Base-by-base conservation (phyloP, 2,888 invertebrate species). In the Rotaria socialis region DNA sequence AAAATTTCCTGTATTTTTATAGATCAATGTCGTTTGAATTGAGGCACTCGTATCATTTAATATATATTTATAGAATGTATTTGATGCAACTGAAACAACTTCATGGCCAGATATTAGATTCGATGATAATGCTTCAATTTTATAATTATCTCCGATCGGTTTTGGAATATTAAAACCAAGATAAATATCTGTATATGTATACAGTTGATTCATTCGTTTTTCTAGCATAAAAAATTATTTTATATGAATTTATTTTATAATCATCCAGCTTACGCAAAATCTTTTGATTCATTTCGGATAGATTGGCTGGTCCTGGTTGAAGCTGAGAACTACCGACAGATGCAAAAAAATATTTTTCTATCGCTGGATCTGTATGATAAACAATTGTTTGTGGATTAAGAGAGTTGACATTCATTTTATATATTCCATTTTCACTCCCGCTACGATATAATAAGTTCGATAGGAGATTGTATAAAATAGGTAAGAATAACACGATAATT, bases 141-240 rank as follows among this genome's bases (percentile, higher is more conserved):
- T 80, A 80, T 47, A 80, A 10, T 1, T 24, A 80, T 19, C 7
- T 43, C 14, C 47, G 5, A 2, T 10, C n/a, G 80, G n/a, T 80
- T 11, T 3, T 6, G 80, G 80, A 24, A 80, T 47, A 14, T 47
- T 24, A 80, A 80, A 43, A 24, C 11, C 80, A 47, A 80, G 47
- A 80, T 80, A 80, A 14, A n/a, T 24, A n/a, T 80, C 80, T 47
- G 47, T 80, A 80, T 80, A 80, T 47, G 80, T 80, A 14, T 80
- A 80, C 5, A 47, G 80, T n/a, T 10, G 24, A 24, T 80, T 14
- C 47, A 14, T n/a, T 14, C 80, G 80, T 47, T 47, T 80, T 80
- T 47, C 80, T 80, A 67, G 52, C 14, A 50, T n/a, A 16, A 52
- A 52, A 1, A 47, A 5, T 10, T 22, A 80, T 24, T 24, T 43